These are phyloP conservation scores for Noctuana brunneofusca DNA, from an alignment of 2,888 invertebrate species.

Conservation along the genomic window DNA sequence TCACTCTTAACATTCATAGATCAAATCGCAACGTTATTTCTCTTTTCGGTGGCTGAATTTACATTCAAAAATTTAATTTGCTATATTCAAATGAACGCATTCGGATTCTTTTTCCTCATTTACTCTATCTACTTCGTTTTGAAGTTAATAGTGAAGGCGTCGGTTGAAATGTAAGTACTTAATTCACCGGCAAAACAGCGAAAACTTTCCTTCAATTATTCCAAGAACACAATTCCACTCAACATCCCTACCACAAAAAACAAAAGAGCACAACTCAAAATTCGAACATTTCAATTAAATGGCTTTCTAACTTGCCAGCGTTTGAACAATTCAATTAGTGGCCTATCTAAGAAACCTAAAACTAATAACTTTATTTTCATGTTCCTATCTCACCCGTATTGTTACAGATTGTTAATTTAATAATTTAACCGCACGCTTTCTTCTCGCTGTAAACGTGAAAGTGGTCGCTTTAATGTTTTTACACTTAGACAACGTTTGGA, in stretches of 20 bases:
- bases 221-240: background rate
- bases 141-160: background rate
- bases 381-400: conserved; percentile 35
- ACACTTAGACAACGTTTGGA: conserved; percentile 23
- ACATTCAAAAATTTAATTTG: too few relatives aligned
- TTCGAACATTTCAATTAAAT: conserved; percentile 26
- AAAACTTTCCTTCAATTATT: conserved; percentile 10
- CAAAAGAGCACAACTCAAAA: conserved; percentile 8
- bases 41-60: too few relatives aligned
- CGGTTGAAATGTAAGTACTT: background rate
- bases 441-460: conserved; percentile 60
- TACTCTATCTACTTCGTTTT: background rate
- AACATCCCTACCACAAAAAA: conserved; percentile 3
- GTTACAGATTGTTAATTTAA: conserved; percentile 76
- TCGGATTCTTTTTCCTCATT: background rate
- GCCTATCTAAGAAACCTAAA: conserved; percentile 27
- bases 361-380: conserved; percentile 34
- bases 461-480: conserved; percentile 47
- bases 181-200: background rate
- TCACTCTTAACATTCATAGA: too few relatives aligned
- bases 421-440: conserved; percentile 67
- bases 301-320: conserved; percentile 30
- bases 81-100: too few relatives aligned
- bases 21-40: too few relatives aligned
- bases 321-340: conserved; percentile 28